phyloP scores from a whole-genome alignment of 2,113 vertebrate species.

The Pseudorhombus dupliciocellatus region DNA sequence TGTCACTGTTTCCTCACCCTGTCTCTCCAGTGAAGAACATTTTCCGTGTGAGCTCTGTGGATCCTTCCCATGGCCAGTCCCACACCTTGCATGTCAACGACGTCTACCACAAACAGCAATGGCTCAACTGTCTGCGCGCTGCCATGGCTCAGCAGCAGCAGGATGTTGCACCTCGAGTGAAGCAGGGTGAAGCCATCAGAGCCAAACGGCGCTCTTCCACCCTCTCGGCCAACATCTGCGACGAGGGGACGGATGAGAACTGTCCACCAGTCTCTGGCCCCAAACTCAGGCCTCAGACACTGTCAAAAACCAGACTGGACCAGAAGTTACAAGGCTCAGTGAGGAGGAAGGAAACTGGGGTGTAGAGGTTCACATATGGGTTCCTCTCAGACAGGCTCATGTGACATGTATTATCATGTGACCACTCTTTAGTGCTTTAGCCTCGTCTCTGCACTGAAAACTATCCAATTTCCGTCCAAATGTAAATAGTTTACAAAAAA shows the following conservation, averaged over 20 bases:
- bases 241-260: conserved; percentile 62
- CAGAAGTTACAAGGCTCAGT: conserved; percentile 55
- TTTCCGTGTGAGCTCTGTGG: conserved; percentile 91
- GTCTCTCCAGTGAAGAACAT: conserved; percentile 89
- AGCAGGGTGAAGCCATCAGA: conserved; percentile 8
- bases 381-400: conserved; percentile 19
- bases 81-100: conserved; percentile 95
- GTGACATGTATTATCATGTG: conserved; percentile 10
- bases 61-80: conserved; percentile 85
- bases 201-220: conserved; percentile 43
- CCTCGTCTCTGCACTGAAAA: conserved; percentile 44
- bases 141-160: conserved; percentile 79
- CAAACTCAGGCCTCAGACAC: conserved; percentile 65
- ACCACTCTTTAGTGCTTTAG: conserved; percentile 39
- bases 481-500: conserved; percentile 57
- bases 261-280: conserved; percentile 47
- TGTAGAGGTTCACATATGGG: conserved; percentile 49
- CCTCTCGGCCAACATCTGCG: conserved; percentile 14
- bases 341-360: conserved; percentile 74
- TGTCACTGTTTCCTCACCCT: background rate
- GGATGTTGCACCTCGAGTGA: conserved; percentile 18
- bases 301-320: conserved; percentile 69
- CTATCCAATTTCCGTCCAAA: conserved; percentile 61
- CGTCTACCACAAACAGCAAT: conserved; percentile 97
- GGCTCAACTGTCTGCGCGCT: conserved; percentile 89